Evolutionary conservation across 1,140 invertebrate species (phyloP), one percentile per base, ranked within the genome.

Genomic region (Panagrolaimus sp.): DNA sequence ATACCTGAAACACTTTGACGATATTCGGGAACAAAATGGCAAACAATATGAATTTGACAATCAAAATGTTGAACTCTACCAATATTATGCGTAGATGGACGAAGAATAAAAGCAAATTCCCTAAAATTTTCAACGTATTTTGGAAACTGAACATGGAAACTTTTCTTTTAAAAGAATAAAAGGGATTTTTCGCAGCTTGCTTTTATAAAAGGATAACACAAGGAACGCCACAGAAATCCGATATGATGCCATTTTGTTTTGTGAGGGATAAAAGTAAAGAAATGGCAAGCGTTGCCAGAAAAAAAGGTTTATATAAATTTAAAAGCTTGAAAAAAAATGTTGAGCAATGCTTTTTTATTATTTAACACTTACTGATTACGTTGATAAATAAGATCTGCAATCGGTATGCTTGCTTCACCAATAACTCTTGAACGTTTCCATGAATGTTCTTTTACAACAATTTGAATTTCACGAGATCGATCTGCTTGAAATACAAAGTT

Each of bases 381-480:
- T 65, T 44, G 31, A 43, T 74, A 44, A 44, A 75, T 62, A 43
- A 74, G 47, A 38, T 75, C 57, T 9, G 57, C 68, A 16, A 78
- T 69, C 27, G 66, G 13, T 25, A 78, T 72, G 63, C 72, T 77
- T 20, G 66, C 76, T 63, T 76, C 66, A 4, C 75, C 75, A 43
- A 77, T 14, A 31, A 77, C 23, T 65, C 53, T 68, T 16, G 27
- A 38, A 9, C 51, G 48, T n/a, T 13, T 31, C 66, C 74, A 69
- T 13, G 68, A 66, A 38, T 66, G 45, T 16, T 66, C 79, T 57
- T 80, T 81, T 20, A 82, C 64, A 63, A 74, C 63, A 57, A 84
- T 48, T 25, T 72, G 46, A 1, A 81, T 64, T 66, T 78, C 73
- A 25, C 43, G 25, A n/a, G 71, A 74, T 25, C 57, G 66, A 57